These are phyloP conservation scores for Bathynomus jamesi DNA, from an alignment of 1,140 invertebrate genomes.

Conservation along the genomic window DNA sequence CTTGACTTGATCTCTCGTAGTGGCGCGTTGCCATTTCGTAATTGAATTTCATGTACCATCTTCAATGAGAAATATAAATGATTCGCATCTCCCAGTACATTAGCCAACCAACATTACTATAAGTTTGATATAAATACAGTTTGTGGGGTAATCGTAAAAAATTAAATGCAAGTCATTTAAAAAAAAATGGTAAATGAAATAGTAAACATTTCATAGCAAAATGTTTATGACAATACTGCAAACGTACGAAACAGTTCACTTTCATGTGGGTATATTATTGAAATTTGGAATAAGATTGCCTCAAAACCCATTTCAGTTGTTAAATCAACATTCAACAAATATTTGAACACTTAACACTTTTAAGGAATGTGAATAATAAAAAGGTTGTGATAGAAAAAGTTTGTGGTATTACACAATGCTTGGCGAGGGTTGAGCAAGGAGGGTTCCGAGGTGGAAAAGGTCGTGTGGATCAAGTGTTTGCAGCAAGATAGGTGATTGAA, in stretches of 20 bases:
- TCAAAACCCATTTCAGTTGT: too few species aligned
- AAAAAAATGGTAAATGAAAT: not conserved
- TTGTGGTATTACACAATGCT: too few species aligned
- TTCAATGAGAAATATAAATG: not conserved
- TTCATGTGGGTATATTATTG: too few species aligned
- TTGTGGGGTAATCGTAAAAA: not conserved
- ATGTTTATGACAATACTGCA: not conserved
- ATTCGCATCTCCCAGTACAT: not conserved
- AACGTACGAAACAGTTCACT: not conserved
- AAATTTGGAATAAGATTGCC: too few species aligned
- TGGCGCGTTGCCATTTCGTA: conserved; percentile 13
- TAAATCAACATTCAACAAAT: too few species aligned
- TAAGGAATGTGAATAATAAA: too few species aligned
- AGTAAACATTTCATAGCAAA: not conserved
- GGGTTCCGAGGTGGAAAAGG: too few species aligned
- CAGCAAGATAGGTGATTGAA: too few species aligned
- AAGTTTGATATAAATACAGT: not conserved
- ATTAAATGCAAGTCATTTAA: not conserved
- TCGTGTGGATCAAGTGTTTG: too few species aligned
- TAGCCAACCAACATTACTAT: not conserved
- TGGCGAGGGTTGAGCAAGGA: too few species aligned
- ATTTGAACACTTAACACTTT: too few species aligned
- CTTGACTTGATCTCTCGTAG: conserved; percentile 10
- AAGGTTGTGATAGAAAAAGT: too few species aligned
- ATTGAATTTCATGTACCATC: conserved; percentile 8